Evolutionary conservation across 2,113 vertebrate species (phyloP).

Genomic region (Scomber japonicus): DNA sequence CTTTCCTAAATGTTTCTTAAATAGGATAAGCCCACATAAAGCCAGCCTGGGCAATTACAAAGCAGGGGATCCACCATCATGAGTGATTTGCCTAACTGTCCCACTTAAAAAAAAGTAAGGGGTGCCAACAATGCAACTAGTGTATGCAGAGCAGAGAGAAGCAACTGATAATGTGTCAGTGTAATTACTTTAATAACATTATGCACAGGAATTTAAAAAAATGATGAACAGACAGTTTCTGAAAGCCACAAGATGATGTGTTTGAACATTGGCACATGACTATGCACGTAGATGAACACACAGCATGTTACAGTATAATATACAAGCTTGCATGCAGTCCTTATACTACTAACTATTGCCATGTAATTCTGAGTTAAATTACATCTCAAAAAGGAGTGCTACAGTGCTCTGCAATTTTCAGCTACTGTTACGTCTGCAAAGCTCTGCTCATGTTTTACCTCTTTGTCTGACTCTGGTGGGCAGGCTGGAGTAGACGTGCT

Average conservation of each 20-base stretch:
- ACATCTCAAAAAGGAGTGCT: neutral
- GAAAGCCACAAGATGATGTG: too few relatives aligned
- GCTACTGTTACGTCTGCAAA: neutral
- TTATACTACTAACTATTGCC: neutral
- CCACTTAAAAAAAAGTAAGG: neutral
- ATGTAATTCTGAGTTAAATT: neutral
- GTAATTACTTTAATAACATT: neutral
- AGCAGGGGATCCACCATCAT: constrained; percentile 37
- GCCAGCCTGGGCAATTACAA: constrained; percentile 25
- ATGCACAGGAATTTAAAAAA: neutral
- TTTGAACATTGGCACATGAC: neutral
- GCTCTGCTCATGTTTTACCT: constrained; percentile 73
- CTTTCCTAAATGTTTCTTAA: constrained; percentile 19
- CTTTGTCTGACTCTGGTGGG: constrained; percentile 86
- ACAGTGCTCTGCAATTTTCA: neutral
- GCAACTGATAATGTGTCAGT: neutral
- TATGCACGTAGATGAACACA: too few relatives aligned
- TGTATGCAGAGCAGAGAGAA: too few relatives aligned
- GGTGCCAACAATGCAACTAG: too few relatives aligned
- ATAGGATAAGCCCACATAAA: constrained; percentile 44
- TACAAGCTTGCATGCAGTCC: too few relatives aligned
- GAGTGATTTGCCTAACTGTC: neutral
- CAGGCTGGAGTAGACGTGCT: constrained; percentile 88
- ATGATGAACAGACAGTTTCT: too few relatives aligned
- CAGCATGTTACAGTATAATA: too few relatives aligned